Base-by-base conservation (phyloP, 2,797 vertebrate genomes). In the Halcyon chelicuti region DNA sequence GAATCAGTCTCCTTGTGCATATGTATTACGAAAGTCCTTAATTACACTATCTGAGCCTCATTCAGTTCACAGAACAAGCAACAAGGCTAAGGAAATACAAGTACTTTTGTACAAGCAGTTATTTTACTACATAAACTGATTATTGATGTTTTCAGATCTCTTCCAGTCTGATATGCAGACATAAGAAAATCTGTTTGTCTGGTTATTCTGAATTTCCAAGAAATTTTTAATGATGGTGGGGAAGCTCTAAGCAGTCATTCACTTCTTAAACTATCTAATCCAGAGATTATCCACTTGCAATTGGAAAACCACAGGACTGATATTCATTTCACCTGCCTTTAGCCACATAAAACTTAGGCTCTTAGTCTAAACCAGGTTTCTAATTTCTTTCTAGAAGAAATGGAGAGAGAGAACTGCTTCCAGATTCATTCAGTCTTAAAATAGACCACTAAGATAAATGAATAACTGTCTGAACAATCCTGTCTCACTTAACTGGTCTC, bases 301-400 rank as follows among this genome's bases (percentile, higher is more conserved):
- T 20, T 40, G 21, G 49, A 73, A 42, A 51, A 85, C 19, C 14
- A 66, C 12, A 46, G n/a, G 14, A 10, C 15, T 31, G 2, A 7
- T 11, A 55, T 72, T 89, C 10, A 65, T 78, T 92, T 87, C 33
- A 65, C 60, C 52, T 75, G 28, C 16, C 11, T 62, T 84, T 68
- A 88, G 14, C 7, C 28, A 55, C 12, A 25, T 72, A 82, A 92
- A 79, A 60, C 16, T 51, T 47, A 20, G 35, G 19, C 15, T 86
- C 2, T 79, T 76, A 61, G 22, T 79, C 40, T 70, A 83, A 93
- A 62, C 52, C 63, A 76, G 31, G 7, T 1, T 91, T 89, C 81
- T 91, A 60, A 85, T 92, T 70, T 67, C 44, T 87, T 82, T 91
- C 31, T 82, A 12, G 29, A 82, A 95, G 17, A 35, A 51, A 66